Base-by-base conservation (phyloP, 1,140 invertebrate genomes). In the Camponotus floridanus region DNA sequence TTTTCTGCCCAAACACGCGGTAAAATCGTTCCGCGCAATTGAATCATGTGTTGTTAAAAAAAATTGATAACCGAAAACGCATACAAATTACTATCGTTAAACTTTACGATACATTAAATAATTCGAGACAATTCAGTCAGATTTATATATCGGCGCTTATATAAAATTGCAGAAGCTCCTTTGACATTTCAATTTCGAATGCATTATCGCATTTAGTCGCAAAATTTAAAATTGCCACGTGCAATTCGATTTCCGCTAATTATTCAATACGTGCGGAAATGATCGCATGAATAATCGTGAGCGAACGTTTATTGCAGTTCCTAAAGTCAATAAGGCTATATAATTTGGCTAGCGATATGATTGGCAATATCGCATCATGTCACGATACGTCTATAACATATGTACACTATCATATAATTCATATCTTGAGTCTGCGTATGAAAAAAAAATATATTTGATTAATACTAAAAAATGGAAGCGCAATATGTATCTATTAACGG, bases 41-140 rank as follows among this genome's bases (percentile, higher is more conserved):
- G 68, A 83, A 73, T 83, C 39, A n/a, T 31, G 5, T n/a, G 39
- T 83, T 74, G 79, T 81, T 26, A 48, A 73, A 83, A 51, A 51
- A 83, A 83, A 83, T 74, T 83, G 55, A 74, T 83, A 83, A 83
- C 39, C 57, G 55, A 42, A 83, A 45, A 74, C 67, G n/a, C 39
- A 31, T 45, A 73, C 31, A 61, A 83, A 83, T 83, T 83, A 74
- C 39, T 83, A 26, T 59, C 78, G 39, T 83, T 83, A 62, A 83
- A 42, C n/a, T 83, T 83, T 31, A 83, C 79, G 55, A 74, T 83
- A 83, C 67, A 73, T 74, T 83, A 83, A 61, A 55, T 55, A 74
- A 74, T 83, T 26, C 26, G 55, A 13, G 68, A 55, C 62, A 73
- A 83, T 39, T 45, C 55, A 36, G n/a, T 0, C 55, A 42, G n/a